Evolutionary conservation across 2,888 invertebrate species (phyloP).

Genomic region (Trichopoda pennipes): DNA sequence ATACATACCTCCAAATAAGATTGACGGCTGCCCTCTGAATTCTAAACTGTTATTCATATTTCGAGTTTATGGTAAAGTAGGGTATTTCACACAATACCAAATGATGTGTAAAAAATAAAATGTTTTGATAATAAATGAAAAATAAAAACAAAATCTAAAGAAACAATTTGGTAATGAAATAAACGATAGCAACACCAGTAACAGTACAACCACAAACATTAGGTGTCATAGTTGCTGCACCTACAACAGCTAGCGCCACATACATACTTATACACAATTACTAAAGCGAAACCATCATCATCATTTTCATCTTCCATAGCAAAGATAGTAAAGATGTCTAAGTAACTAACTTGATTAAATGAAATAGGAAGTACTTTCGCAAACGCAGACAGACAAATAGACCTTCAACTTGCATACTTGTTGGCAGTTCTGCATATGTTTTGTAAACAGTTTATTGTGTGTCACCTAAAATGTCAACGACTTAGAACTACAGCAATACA

Average conservation of each 20-base stretch:
- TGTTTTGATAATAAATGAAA: constrained; percentile 52
- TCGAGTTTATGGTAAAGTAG: too few relatives aligned
- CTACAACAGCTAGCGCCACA: constrained; percentile 1
- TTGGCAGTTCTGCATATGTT: neutral
- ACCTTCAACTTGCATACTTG: neutral
- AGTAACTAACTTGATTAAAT: constrained; percentile 31
- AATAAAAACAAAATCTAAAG: constrained; percentile 26
- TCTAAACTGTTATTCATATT: too few relatives aligned
- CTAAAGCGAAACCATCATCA: neutral
- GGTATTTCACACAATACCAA: constrained; percentile 1
- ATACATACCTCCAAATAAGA: too few relatives aligned
- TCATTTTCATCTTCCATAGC: constrained; percentile 17
- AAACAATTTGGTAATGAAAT: constrained; percentile 60
- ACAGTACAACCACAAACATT: constrained; percentile 18
- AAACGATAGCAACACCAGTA: constrained; percentile 19
- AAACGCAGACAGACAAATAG: neutral
- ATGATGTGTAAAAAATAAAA: constrained; percentile 21
- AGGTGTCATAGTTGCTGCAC: constrained; percentile 13
- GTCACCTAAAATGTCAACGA: constrained; percentile 64
- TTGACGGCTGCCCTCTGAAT: too few relatives aligned
- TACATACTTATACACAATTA: neutral
- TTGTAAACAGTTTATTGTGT: constrained; percentile 54
- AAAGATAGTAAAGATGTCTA: constrained; percentile 42
- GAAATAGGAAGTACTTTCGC: neutral
- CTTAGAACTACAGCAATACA: constrained; percentile 18